A percentile compares a stretch with the other conserved stretches of the same genome.
Evolutionary conservation across 2,888 invertebrate species (phyloP).

Genomic region (Brenthis hecate): DNA sequence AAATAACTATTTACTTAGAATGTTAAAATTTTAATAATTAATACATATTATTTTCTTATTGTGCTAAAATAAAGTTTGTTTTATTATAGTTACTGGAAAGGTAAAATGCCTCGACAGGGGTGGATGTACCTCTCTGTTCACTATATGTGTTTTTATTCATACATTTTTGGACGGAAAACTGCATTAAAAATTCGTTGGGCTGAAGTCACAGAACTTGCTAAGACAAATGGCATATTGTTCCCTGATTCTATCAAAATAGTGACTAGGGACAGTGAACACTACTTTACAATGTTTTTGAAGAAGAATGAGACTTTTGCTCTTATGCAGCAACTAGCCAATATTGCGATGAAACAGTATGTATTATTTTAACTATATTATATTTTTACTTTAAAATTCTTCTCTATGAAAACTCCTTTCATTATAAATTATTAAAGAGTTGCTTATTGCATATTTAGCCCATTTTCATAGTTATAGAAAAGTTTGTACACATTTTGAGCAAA

Average conservation of each 20-base stretch:
- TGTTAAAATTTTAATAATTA: not conserved
- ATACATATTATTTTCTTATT: too few relatives aligned
- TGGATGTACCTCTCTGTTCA: constrained; percentile 98
- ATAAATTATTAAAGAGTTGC: too few relatives aligned
- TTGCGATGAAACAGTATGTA: constrained; percentile 95
- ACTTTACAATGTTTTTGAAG: constrained; percentile 95
- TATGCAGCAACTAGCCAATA: constrained; percentile 97
- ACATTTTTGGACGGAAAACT: constrained; percentile 94
- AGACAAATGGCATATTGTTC: constrained; percentile 89
- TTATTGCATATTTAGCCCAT: too few relatives aligned
- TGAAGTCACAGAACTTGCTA: constrained; percentile 91
- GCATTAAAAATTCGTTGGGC: constrained; percentile 94
- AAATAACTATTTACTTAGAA: not conserved
- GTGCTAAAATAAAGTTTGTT: not conserved
- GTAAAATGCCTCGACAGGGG: constrained; percentile 96
- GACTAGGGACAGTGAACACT: constrained; percentile 92
- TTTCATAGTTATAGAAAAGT: too few relatives aligned
- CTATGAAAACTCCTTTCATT: too few relatives aligned
- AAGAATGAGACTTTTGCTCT: constrained; percentile 94
- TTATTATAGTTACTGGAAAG: constrained; percentile 93
- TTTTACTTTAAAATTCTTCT: not conserved
- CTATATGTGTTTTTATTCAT: constrained; percentile 97
- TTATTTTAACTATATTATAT: constrained; percentile 1
- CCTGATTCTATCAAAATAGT: constrained; percentile 94
- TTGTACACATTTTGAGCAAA: too few relatives aligned